These are phyloP conservation scores for Rhinoptilus africanus DNA, from an alignment of 2,113 vertebrate species.

Conservation along the genomic window DNA sequence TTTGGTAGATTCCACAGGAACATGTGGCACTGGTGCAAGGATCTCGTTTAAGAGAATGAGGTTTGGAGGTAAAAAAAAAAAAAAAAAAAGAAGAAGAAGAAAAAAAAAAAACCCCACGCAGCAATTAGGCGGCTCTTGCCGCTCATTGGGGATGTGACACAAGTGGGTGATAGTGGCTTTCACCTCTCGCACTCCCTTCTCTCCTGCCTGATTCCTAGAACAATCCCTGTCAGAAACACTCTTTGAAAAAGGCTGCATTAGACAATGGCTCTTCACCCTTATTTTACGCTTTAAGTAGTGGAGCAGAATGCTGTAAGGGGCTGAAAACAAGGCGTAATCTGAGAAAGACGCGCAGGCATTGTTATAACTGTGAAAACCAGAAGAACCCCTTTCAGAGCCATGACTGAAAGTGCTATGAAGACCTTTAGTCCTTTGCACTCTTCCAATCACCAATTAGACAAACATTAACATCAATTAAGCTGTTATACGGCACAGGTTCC, in stretches of 20 bases:
- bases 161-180: constrained; percentile 94
- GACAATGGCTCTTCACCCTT: constrained; percentile 96
- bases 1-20: constrained; percentile 82
- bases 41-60: constrained; percentile 86
- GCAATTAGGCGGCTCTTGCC: constrained; percentile 91
- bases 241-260: constrained; percentile 93
- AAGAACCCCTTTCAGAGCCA: constrained; percentile 91
- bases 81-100: background rate
- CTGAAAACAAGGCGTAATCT: constrained; percentile 92
- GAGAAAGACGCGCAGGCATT: constrained; percentile 94
- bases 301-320: constrained; percentile 92
- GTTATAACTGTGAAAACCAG: constrained; percentile 95
- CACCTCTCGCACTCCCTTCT: constrained; percentile 91
- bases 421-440: constrained; percentile 96
- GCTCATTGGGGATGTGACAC: constrained; percentile 90
- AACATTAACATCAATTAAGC: constrained; percentile 99
- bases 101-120: constrained; percentile 70
- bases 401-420: constrained; percentile 96
- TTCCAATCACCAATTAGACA: constrained; percentile 99
- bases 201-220: constrained; percentile 90
- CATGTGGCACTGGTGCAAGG: constrained; percentile 83
- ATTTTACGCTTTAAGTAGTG: constrained; percentile 91
- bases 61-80: constrained; percentile 59
- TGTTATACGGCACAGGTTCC: constrained; percentile 99
- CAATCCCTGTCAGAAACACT: constrained; percentile 95